phyloP scores from a whole-genome alignment of 2,113 vertebrate species.

The Empidonax traillii region DNA sequence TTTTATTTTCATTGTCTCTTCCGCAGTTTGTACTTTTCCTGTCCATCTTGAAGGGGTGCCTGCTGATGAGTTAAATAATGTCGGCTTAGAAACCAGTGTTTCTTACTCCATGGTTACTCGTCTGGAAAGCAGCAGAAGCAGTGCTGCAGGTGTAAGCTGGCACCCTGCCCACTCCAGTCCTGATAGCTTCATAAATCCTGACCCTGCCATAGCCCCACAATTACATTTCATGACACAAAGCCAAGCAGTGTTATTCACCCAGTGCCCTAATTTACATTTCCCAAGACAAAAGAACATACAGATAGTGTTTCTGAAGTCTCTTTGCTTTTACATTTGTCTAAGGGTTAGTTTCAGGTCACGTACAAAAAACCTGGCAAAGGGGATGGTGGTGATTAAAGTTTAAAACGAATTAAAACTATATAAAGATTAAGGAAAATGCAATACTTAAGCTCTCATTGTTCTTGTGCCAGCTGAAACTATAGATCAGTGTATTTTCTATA shows the following conservation, averaged over 20 bases:
- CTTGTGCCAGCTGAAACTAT: slow-evolving; percentile 56
- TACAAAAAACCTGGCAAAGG: slow-evolving; percentile 63
- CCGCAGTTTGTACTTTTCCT: not conserved
- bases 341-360: slow-evolving; percentile 70
- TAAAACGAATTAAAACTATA: slow-evolving; percentile 70
- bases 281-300: slow-evolving; percentile 69
- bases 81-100: not conserved
- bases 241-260: slow-evolving; percentile 69
- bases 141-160: slow-evolving; percentile 67
- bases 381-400: slow-evolving; percentile 26
- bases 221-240: slow-evolving; percentile 74
- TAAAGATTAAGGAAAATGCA: slow-evolving; percentile 55
- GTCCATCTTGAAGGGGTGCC: not conserved
- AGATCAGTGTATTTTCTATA: slow-evolving; percentile 52
- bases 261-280: slow-evolving; percentile 72
- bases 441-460: slow-evolving; percentile 60
- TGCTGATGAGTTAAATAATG: not conserved
- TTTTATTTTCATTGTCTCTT: not conserved
- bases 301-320: slow-evolving; percentile 64
- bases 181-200: slow-evolving; percentile 76
- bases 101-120: not conserved
- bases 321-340: slow-evolving; percentile 58
- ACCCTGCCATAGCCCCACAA: slow-evolving; percentile 48
- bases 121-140: slow-evolving; percentile 21
- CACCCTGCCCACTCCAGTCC: slow-evolving; percentile 48